Conservation (phyloP, 2,888 invertebrate genomes). For the Leptopilina syphax region DNA sequence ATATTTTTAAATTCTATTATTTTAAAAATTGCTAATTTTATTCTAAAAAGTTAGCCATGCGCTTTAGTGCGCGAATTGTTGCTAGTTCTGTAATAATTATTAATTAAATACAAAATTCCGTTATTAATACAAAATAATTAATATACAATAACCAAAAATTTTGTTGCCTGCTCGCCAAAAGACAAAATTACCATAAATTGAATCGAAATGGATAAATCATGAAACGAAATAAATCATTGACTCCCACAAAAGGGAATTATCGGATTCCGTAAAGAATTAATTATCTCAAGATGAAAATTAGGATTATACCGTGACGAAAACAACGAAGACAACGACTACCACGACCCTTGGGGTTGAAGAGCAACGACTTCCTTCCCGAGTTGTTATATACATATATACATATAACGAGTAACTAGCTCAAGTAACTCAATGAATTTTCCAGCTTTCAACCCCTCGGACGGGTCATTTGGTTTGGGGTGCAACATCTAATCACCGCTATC, state of each 20-base stretch:
- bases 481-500: conserved; percentile 73
- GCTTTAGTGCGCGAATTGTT: no score
- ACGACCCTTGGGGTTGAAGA: conserved; percentile 60
- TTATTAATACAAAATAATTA: no score
- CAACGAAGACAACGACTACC: conserved; percentile 28
- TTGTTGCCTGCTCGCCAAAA: background rate
- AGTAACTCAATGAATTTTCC: conserved; percentile 75
- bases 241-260: conserved; percentile 10
- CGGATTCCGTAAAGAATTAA: conserved; percentile 50
- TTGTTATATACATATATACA: conserved; percentile 58
- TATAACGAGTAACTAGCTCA: conserved; percentile 65
- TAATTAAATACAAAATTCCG: no score
- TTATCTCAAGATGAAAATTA: conserved; percentile 57
- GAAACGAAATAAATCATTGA: background rate
- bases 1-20: no score
- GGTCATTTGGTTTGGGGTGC: conserved; percentile 63
- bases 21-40: no score
- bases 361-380: conserved; percentile 69
- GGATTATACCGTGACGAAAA: conserved; percentile 49
- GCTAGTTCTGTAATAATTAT: no score
- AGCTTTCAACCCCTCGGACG: conserved; percentile 58
- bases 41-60: no score
- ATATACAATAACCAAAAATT: no score
- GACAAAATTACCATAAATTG: background rate
- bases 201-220: background rate